Percentiles rank a stretch among this genome's conserved stretches.
These are phyloP conservation scores for Neodon shergylaensis DNA, from an alignment of 2,113 vertebrate genomes.

Conservation along the genomic window DNA sequence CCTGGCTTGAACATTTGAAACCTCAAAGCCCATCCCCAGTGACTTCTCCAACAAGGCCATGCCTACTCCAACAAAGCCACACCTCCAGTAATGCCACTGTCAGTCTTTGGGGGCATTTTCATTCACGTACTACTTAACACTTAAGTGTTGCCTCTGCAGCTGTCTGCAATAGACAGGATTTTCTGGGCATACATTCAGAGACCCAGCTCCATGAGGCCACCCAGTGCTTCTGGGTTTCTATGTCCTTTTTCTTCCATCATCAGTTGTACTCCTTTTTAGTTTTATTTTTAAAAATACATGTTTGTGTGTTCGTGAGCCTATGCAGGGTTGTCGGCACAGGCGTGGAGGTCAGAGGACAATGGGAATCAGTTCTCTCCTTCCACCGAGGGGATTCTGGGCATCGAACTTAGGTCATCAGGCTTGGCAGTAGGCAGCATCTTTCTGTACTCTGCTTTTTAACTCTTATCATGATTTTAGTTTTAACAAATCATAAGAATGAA, in stretches of 20 bases:
- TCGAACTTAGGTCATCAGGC: background rate
- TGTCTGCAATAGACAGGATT: background rate
- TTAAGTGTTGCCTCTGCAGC: background rate
- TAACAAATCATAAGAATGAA: too few relatives aligned
- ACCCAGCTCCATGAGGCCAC: rapidly evolving
- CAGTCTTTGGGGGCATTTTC: background rate
- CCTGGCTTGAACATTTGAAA: background rate
- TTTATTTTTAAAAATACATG: background rate
- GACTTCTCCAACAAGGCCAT: background rate
- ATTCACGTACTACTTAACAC: background rate
- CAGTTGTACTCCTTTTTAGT: background rate
- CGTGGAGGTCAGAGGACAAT: background rate
- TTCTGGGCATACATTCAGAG: background rate
- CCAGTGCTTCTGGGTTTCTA: background rate
- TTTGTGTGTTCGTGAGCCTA: background rate
- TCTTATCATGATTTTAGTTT: background rate
- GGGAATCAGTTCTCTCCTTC: background rate
- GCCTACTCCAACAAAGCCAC: background rate
- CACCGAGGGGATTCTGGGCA: background rate
- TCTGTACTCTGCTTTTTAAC: background rate
- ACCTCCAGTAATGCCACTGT: background rate
- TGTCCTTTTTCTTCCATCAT: background rate
- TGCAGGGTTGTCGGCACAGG: background rate
- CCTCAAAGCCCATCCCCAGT: background rate
- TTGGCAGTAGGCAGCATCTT: background rate